These are phyloP conservation scores for Diachasmimorpha longicaudata DNA, from an alignment of 1,140 invertebrate genomes.

Conservation along the genomic window DNA sequence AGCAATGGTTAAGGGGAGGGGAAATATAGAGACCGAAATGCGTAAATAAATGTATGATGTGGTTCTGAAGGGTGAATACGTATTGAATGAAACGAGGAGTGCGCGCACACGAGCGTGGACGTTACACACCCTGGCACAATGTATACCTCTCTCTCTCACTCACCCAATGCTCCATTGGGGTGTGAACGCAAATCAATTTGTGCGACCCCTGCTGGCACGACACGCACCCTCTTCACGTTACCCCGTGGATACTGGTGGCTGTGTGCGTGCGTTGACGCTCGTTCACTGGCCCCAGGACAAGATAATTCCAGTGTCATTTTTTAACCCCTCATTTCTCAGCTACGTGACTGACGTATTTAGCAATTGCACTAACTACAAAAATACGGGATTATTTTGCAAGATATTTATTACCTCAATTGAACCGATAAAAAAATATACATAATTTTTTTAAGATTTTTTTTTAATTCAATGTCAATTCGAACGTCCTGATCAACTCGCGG, in stretches of 20 bases:
- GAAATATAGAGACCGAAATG: slow-evolving; percentile 49
- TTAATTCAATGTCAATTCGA: too few species aligned
- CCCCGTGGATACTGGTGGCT: not conserved
- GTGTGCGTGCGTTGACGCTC: not conserved
- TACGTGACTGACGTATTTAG: slow-evolving; percentile 48
- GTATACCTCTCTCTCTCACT: slow-evolving; percentile 24
- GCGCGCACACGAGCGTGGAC: slow-evolving; percentile 14
- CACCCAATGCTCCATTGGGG: slow-evolving; percentile 47
- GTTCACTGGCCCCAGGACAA: slow-evolving; percentile 51
- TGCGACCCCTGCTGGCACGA: slow-evolving; percentile 47
- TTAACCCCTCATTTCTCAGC: not conserved
- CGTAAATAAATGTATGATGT: slow-evolving; percentile 62
- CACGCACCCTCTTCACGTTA: slow-evolving; percentile 42
- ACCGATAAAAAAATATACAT: too few species aligned
- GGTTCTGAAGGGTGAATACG: slow-evolving; percentile 58
- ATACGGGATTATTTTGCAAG: not conserved
- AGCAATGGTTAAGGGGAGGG: not conserved
- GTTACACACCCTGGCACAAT: slow-evolving; percentile 31
- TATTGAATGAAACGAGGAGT: slow-evolving; percentile 21
- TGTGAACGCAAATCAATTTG: slow-evolving; percentile 65
- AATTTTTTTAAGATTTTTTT: too few species aligned
- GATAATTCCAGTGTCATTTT: slow-evolving; percentile 37
- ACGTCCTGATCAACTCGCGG: too few species aligned
- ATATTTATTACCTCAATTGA: not conserved
- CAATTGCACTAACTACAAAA: slow-evolving; percentile 48